Percentiles rank a stretch among this genome's conserved stretches.
These are phyloP conservation scores for Toxonevra muliebris DNA, from an alignment of 2,888 invertebrate genomes.

Conservation along the genomic window DNA sequence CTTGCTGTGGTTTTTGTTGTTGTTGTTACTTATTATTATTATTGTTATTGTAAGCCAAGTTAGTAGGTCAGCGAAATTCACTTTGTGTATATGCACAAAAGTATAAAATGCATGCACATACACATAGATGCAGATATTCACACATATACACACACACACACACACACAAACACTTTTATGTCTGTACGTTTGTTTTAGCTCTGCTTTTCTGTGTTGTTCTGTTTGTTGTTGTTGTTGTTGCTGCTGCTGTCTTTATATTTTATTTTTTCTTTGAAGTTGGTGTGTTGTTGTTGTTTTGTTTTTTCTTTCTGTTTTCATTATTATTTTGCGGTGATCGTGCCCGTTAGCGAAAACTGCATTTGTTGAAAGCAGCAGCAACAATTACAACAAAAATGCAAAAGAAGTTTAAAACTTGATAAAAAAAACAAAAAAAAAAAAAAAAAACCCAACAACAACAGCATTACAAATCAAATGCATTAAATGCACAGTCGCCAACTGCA, in stretches of 20 bases:
- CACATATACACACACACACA: no score
- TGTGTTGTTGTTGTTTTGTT: slow-evolving; percentile 1
- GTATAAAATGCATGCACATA: no score
- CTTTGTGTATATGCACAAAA: slow-evolving; percentile 16
- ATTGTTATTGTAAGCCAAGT: slow-evolving; percentile 32
- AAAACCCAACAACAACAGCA: no score
- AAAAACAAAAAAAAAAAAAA: neutral
- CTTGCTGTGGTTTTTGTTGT: neutral
- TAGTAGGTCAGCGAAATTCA: slow-evolving; percentile 42
- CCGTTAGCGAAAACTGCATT: no score
- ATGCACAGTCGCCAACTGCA: no score
- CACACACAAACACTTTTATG: neutral
- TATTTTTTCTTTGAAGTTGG: neutral
- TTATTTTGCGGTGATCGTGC: no score
- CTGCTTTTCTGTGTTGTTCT: slow-evolving; percentile 38
- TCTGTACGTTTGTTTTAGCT: slow-evolving; percentile 41
- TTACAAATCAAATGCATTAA: no score
- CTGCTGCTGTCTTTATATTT: slow-evolving; percentile 51
- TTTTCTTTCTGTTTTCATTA: slow-evolving; percentile 3
- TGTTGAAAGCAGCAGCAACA: slow-evolving; percentile 10
- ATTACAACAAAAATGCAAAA: slow-evolving; percentile 12
- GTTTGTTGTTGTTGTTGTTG: slow-evolving; percentile 30
- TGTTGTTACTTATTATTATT: no score
- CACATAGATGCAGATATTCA: no score
- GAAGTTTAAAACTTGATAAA: slow-evolving; percentile 2